Conservation (phyloP, 2,888 invertebrate genomes). For the Tetramorium bicarinatum region DNA sequence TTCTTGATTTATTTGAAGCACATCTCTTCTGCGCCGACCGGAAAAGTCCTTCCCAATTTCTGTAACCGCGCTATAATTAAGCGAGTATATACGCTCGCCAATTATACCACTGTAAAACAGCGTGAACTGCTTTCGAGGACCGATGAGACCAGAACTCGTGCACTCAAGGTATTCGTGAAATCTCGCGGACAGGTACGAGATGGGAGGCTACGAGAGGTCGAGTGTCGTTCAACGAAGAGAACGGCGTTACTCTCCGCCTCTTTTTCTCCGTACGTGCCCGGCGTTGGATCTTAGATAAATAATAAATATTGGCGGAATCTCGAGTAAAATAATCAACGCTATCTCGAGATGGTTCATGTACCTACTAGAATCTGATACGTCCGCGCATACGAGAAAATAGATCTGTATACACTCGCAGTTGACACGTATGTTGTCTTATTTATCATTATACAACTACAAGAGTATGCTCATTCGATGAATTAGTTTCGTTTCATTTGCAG, state of each 20-base stretch:
- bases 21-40: not conserved
- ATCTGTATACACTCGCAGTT: slow-evolving; percentile 33
- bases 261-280: slow-evolving; percentile 36
- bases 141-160: slow-evolving; percentile 38
- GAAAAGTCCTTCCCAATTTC: slow-evolving; percentile 10
- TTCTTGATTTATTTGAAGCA: not conserved
- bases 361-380: slow-evolving; percentile 45
- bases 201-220: slow-evolving; percentile 41
- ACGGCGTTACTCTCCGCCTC: slow-evolving; percentile 26
- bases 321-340: slow-evolving; percentile 52
- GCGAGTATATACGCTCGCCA: slow-evolving; percentile 6
- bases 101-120: slow-evolving; percentile 45
- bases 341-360: slow-evolving; percentile 36
- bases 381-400: slow-evolving; percentile 23
- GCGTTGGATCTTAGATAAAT: slow-evolving; percentile 47
- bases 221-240: slow-evolving; percentile 47
- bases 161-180: slow-evolving; percentile 50
- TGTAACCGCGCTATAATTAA: slow-evolving; percentile 33
- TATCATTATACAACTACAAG: slow-evolving; percentile 23
- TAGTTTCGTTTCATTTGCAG: slow-evolving; percentile 1
- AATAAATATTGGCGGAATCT: slow-evolving; percentile 54
- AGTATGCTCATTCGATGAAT: slow-evolving; percentile 19
- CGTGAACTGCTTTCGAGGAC: slow-evolving; percentile 40
- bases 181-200: slow-evolving; percentile 48
- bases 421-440: slow-evolving; percentile 23